phyloP scores from a whole-genome alignment of 2,113 vertebrate species.

The Gracilinanus agilis region DNA sequence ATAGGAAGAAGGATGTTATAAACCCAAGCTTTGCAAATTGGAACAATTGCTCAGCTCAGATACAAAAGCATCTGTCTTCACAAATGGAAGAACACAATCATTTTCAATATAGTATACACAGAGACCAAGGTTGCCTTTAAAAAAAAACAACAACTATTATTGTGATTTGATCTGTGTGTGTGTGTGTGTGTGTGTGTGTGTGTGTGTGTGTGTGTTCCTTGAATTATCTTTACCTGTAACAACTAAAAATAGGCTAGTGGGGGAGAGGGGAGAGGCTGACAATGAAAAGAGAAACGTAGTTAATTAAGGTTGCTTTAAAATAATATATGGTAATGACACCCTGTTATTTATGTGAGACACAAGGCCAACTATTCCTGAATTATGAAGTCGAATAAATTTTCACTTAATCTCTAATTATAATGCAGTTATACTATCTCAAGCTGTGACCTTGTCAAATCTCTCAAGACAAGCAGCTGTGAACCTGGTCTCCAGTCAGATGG shows the following conservation, averaged over 20 bases:
- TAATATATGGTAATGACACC: conserved; percentile 68
- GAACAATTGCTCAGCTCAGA: conserved; percentile 5
- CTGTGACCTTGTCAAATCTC: conserved; percentile 41
- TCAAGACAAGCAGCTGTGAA: conserved; percentile 47
- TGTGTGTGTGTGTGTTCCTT: conserved; percentile 7
- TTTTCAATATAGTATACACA: conserved; percentile 31
- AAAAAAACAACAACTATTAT: neutral
- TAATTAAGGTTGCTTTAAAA: conserved; percentile 48
- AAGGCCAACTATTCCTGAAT: conserved; percentile 67
- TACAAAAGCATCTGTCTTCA: conserved; percentile 22
- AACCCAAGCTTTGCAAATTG: conserved; percentile 30
- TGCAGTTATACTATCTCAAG: conserved; percentile 31
- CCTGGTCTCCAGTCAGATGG: conserved; percentile 32
- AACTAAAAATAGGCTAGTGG: conserved; percentile 2
- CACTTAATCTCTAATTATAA: conserved; percentile 59
- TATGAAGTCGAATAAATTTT: conserved; percentile 79
- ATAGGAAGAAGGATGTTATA: conserved; percentile 29
- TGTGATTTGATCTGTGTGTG: neutral
- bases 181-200: conserved; percentile 6
- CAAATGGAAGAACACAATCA: neutral
- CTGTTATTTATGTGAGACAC: conserved; percentile 79
- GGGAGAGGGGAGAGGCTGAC: neutral
- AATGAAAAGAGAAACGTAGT: conserved; percentile 39
- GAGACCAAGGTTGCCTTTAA: conserved; percentile 32
- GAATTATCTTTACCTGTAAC: conserved; percentile 35